Percentiles rank a stretch among this genome's conserved stretches.
phyloP scores from a whole-genome alignment of 2,113 vertebrate species.

The Junco hyemalis region DNA sequence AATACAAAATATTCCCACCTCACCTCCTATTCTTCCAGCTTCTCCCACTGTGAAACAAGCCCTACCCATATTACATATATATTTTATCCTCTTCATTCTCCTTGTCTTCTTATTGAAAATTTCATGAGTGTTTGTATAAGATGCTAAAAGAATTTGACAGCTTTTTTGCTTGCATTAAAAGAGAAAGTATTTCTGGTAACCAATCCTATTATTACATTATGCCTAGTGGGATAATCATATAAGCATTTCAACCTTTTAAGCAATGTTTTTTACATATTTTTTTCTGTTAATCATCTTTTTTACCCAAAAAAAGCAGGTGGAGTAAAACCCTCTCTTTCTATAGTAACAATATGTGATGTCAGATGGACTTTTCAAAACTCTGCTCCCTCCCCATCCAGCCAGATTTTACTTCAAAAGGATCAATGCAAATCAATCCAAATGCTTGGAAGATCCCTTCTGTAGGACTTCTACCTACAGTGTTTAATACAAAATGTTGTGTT shows the following conservation, averaged over 20 bases:
- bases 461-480: not conserved
- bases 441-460: not conserved
- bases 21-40: not conserved
- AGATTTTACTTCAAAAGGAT: not conserved
- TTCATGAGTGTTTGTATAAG: not conserved
- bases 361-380: not conserved
- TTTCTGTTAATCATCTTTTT: not conserved
- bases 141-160: not conserved
- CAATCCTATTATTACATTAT: not conserved
- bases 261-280: rapidly evolving
- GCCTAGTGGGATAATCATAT: not conserved
- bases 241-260: not conserved
- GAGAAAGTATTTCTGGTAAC: not conserved
- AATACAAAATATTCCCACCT: not conserved
- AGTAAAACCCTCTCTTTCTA: not conserved
- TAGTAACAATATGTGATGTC: not conserved
- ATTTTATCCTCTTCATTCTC: not conserved
- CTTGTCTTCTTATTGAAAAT: not conserved
- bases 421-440: not conserved
- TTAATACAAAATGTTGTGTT: not conserved
- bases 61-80: not conserved
- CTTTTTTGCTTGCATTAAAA: not conserved
- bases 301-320: not conserved
- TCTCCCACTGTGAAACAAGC: not conserved
- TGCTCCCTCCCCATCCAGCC: not conserved